Evolutionary conservation across 1,140 invertebrate species (phyloP).

Genomic region (Pogonomyrmex barbatus): DNA sequence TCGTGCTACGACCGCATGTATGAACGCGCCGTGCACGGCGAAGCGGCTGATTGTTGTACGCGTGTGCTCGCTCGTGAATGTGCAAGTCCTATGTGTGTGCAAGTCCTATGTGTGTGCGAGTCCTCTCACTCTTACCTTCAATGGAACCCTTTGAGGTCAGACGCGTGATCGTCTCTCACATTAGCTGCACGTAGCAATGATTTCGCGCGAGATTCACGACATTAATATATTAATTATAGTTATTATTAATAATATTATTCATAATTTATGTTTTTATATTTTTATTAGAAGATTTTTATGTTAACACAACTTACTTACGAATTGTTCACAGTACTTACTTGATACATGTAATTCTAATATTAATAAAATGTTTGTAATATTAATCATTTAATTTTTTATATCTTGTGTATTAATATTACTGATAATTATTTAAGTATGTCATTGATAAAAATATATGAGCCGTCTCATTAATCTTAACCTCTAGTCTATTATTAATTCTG

Average conservation of each 20-base stretch:
- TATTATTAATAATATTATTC: background rate
- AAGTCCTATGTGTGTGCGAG: background rate
- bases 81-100: background rate
- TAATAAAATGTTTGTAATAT: background rate
- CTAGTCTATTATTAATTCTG: slow-evolving; percentile 18
- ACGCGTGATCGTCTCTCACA: slow-evolving; percentile 19
- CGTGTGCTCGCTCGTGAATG: slow-evolving; percentile 22
- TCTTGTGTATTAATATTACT: background rate
- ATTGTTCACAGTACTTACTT: too few relatives aligned
- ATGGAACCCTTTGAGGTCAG: slow-evolving; percentile 18
- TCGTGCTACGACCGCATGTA: slow-evolving; percentile 38
- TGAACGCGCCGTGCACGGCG: slow-evolving; percentile 57
- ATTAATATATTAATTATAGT: background rate
- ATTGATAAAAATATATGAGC: background rate
- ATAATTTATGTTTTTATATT: background rate
- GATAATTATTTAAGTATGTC: background rate
- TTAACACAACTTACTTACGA: too few relatives aligned
- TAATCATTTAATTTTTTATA: background rate
- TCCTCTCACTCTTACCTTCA: slow-evolving; percentile 36
- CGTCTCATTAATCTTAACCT: slow-evolving; percentile 3
- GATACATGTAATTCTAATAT: background rate
- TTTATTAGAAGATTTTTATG: background rate
- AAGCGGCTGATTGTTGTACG: slow-evolving; percentile 69
- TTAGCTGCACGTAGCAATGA: slow-evolving; percentile 4
- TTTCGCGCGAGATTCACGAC: background rate